Conservation (phyloP, 2,113 vertebrate species). For the Centropus bengalensis region DNA sequence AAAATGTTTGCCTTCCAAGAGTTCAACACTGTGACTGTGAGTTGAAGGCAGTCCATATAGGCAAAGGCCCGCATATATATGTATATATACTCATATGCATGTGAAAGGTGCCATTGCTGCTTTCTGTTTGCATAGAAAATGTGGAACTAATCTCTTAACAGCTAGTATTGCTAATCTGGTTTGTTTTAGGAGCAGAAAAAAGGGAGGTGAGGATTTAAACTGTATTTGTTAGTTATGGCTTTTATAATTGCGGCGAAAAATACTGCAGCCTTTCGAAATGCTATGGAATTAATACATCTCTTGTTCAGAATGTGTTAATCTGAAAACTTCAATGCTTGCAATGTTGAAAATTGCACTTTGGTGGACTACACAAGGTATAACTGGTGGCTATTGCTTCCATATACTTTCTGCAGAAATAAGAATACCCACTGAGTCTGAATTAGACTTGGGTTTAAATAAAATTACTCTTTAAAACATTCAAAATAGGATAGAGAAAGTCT, state of each 20-base stretch:
- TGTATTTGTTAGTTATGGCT: not conserved
- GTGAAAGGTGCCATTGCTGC: not conserved
- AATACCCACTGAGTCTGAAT: too few species aligned
- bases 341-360: not conserved
- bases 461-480: not conserved
- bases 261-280: not conserved
- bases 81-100: not conserved
- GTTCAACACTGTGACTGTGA: not conserved
- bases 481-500: not conserved
- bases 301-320: not conserved
- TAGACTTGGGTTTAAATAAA: not conserved
- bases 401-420: not conserved
- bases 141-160: not conserved
- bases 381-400: not conserved
- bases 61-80: not conserved
- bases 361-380: not conserved
- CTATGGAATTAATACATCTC: not conserved
- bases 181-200: not conserved
- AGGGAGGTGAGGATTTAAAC: not conserved
- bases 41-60: not conserved
- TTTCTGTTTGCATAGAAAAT: not conserved
- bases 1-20: conserved; percentile 40
- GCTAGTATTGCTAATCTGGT: not conserved
- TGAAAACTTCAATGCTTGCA: not conserved
- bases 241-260: not conserved